These are phyloP conservation scores for Metallyticus violacea DNA, from an alignment of 2,888 invertebrate genomes.

Conservation along the genomic window DNA sequence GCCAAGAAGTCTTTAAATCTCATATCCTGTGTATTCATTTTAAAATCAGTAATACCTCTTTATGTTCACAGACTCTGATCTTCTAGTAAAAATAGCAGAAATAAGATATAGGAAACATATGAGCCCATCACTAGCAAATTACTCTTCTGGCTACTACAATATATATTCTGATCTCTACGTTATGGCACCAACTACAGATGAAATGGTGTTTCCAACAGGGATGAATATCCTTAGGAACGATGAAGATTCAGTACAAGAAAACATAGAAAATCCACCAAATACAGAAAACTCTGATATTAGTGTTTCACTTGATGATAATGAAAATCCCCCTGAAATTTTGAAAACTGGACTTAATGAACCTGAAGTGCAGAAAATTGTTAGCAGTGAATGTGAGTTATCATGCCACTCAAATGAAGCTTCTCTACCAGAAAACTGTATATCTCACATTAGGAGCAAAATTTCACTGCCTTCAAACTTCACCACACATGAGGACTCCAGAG, in stretches of 20 bases:
- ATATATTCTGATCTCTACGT: neutral
- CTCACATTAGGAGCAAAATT: neutral
- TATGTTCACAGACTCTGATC: neutral
- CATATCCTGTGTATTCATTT: too few relatives aligned
- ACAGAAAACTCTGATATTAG: neutral
- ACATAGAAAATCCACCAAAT: neutral
- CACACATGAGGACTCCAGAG: neutral
- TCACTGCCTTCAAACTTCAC: neutral
- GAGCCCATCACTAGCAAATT: too few relatives aligned
- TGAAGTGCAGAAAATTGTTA: neutral
- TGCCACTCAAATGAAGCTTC: neutral
- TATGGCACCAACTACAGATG: neutral
- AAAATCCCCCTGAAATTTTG: neutral
- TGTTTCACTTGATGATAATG: neutral
- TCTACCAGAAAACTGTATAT: neutral
- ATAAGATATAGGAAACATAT: neutral
- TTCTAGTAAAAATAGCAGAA: neutral
- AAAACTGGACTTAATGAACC: neutral
- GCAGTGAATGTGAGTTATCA: too few relatives aligned
- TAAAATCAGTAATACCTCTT: too few relatives aligned
- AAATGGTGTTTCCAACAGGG: neutral
- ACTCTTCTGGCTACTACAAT: too few relatives aligned
- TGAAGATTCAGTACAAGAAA: neutral
- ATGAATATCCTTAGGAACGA: neutral
- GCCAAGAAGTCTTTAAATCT: too few relatives aligned